Evolutionary conservation across 2,113 vertebrate species (phyloP).

Genomic region (Baryphthengus martii): DNA sequence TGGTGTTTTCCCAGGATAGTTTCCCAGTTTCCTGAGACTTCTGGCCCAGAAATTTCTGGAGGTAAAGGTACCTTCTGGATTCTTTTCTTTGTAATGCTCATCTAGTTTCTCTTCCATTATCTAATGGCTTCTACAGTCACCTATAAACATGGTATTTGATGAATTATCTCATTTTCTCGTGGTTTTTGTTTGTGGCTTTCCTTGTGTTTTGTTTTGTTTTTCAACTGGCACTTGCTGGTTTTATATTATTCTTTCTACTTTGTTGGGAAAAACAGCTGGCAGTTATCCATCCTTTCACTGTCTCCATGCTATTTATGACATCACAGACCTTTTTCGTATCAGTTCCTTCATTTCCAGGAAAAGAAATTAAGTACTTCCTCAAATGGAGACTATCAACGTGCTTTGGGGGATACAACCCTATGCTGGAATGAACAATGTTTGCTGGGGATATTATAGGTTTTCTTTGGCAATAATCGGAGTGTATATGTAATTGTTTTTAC

Average conservation of each 20-base stretch:
- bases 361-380: neutral
- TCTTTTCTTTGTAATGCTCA: neutral
- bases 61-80: neutral
- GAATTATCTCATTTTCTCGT: neutral
- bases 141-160: neutral
- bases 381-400: neutral
- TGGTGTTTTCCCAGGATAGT: neutral
- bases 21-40: neutral
- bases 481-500: neutral
- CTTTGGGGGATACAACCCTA: neutral
- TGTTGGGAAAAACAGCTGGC: neutral
- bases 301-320: neutral
- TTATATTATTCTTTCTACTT: neutral
- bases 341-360: neutral
- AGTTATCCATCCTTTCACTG: neutral
- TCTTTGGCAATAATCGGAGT: neutral
- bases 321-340: neutral
- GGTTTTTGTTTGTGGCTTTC: neutral
- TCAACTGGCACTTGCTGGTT: neutral
- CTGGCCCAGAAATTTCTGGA: neutral
- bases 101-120: neutral
- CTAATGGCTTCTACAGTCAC: neutral
- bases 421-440: neutral
- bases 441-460: neutral
- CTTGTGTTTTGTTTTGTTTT: neutral